A percentile compares a stretch with the other conserved stretches of the same genome.
Conservation (phyloP, 2,113 vertebrate genomes). For the Aldabrachelys gigantea region DNA sequence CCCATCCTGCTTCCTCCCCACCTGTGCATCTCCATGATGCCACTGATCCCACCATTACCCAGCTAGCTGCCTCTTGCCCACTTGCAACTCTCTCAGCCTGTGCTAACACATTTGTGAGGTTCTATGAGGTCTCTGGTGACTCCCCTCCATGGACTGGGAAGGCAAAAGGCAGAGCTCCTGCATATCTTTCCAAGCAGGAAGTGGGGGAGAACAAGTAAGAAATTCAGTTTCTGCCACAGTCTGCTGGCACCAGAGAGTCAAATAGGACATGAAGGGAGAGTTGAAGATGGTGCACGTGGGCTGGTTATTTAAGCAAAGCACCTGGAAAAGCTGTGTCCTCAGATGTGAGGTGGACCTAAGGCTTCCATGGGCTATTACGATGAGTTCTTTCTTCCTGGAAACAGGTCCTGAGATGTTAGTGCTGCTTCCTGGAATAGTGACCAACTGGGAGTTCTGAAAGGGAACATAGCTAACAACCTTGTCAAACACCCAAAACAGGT, state of each 20-base stretch:
- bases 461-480: fast-evolving
- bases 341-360: neutral
- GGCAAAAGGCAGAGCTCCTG: neutral
- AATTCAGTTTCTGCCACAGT: neutral
- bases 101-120: neutral
- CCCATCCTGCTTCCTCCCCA: neutral
- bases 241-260: neutral
- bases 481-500: neutral
- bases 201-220: neutral
- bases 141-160: neutral
- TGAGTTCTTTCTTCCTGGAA: neutral
- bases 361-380: neutral
- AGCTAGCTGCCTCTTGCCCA: neutral
- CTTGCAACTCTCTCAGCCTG: neutral
- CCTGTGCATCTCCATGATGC: neutral
- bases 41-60: neutral
- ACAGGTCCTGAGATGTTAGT: neutral
- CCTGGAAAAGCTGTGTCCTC: neutral
- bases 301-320: neutral
- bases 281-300: neutral
- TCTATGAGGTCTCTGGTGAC: neutral
- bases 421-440: neutral
- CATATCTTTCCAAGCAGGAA: neutral
- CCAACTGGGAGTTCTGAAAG: neutral
- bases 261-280: neutral